phyloP scores from a whole-genome alignment of 2,888 invertebrate species.

The Loripinus fragilis region DNA sequence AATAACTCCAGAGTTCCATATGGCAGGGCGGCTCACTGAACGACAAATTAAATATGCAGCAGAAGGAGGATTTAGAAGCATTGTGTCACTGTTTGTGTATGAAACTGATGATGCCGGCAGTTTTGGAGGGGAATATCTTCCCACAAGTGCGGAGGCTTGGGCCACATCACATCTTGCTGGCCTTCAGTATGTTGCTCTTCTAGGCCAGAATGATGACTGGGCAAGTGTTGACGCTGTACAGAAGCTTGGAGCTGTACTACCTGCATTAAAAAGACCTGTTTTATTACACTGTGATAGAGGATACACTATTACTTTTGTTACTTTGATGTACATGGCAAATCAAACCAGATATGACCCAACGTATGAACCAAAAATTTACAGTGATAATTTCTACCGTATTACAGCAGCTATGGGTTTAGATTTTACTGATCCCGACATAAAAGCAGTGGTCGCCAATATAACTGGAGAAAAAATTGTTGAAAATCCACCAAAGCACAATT shows the following conservation, averaged over 20 bases:
- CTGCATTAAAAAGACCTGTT: constrained; percentile 57
- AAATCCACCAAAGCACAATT: constrained; percentile 64
- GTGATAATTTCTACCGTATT: constrained; percentile 69
- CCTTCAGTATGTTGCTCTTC: constrained; percentile 65
- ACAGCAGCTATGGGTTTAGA: constrained; percentile 73
- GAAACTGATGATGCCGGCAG: constrained; percentile 53
- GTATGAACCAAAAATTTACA: constrained; percentile 66
- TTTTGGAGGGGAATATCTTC: constrained; percentile 72
- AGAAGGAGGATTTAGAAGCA: constrained; percentile 76
- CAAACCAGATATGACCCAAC: constrained; percentile 63
- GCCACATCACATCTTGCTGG: constrained; percentile 63
- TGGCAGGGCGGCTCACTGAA: constrained; percentile 74
- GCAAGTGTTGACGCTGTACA: constrained; percentile 67
- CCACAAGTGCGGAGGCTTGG: constrained; percentile 65
- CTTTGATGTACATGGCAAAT: constrained; percentile 72
- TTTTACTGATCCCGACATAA: constrained; percentile 67
- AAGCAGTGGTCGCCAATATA: constrained; percentile 66
- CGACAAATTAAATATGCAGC: constrained; percentile 77
- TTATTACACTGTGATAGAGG: constrained; percentile 69
- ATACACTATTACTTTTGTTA: constrained; percentile 70
- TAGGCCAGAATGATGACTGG: constrained; percentile 71
- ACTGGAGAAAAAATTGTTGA: constrained; percentile 69
- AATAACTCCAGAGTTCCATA: constrained; percentile 73
- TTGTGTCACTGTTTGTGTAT: constrained; percentile 71
- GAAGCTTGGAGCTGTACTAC: constrained; percentile 60